These are phyloP conservation scores for Oreochromis mossambicus DNA, from an alignment of 2,797 vertebrate genomes.

Conservation along the genomic window DNA sequence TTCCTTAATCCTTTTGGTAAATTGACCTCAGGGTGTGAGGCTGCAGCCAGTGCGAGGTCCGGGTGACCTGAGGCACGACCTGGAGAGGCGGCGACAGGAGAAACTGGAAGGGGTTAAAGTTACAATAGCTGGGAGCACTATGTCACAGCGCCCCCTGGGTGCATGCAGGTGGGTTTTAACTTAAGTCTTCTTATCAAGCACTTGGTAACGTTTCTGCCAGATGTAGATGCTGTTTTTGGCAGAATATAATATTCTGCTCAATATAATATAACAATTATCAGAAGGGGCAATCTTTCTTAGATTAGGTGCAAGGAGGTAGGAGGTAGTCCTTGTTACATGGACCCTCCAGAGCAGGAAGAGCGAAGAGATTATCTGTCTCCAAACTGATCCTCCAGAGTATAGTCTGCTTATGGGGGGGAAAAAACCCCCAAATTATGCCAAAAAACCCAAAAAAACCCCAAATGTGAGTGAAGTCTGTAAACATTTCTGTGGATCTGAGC, in stretches of 20 bases:
- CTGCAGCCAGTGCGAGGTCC: constrained; percentile 61
- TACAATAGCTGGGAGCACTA: constrained; percentile 64
- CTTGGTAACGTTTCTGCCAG: fast-evolving
- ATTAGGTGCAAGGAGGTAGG: background rate
- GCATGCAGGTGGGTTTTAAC: constrained; percentile 35
- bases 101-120: constrained; percentile 76
- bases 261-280: background rate
- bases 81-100: constrained; percentile 77
- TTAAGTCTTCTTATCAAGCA: background rate
- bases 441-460: too few species aligned
- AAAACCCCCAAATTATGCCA: fast-evolving
- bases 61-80: constrained; percentile 74
- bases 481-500: background rate
- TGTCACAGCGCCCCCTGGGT: constrained; percentile 10
- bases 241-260: background rate
- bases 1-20: background rate
- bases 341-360: background rate
- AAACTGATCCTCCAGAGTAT: too few species aligned
- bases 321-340: background rate
- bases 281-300: background rate
- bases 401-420: background rate
- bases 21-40: constrained; percentile 2
- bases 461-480: background rate
- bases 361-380: too few species aligned
- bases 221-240: background rate